Percentiles rank a stretch among this genome's conserved stretches.
These are phyloP conservation scores for Pollenia angustigena DNA, from an alignment of 2,888 invertebrate species.

Conservation along the genomic window DNA sequence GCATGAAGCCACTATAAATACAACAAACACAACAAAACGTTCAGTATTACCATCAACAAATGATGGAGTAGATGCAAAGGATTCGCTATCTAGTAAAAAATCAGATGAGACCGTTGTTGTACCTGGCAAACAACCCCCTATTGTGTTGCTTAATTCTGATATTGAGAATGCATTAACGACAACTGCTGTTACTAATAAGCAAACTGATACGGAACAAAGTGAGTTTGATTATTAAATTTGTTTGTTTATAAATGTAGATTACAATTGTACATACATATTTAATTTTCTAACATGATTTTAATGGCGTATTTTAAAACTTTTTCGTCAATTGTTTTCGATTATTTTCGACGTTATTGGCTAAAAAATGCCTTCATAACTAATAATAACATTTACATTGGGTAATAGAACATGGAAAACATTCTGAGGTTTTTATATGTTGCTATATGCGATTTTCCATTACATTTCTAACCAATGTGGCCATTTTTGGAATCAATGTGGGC, in stretches of 20 bases:
- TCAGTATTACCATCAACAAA: neutral
- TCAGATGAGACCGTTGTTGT: slow-evolving; percentile 75
- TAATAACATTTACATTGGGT: too few species aligned
- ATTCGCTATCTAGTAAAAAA: slow-evolving; percentile 65
- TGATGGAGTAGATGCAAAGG: slow-evolving; percentile 41
- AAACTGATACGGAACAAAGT: slow-evolving; percentile 18
- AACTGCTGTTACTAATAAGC: neutral
- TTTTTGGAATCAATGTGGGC: too few species aligned
- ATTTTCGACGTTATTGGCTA: too few species aligned
- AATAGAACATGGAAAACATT: too few species aligned
- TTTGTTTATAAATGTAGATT: neutral
- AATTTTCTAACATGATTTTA: neutral
- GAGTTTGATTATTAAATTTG: slow-evolving; percentile 15
- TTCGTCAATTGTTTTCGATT: too few species aligned
- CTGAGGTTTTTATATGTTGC: too few species aligned
- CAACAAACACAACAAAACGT: neutral
- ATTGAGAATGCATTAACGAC: slow-evolving; percentile 64
- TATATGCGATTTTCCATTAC: too few species aligned
- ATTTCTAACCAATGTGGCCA: too few species aligned
- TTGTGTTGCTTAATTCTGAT: slow-evolving; percentile 74
- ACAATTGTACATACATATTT: neutral
- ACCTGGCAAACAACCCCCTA: slow-evolving; percentile 69
- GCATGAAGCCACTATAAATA: slow-evolving; percentile 12
- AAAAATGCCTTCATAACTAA: too few species aligned
- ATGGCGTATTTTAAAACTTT: too few species aligned